Conservation (phyloP, 2,113 vertebrate genomes). For the Aegotheles bennettii region DNA sequence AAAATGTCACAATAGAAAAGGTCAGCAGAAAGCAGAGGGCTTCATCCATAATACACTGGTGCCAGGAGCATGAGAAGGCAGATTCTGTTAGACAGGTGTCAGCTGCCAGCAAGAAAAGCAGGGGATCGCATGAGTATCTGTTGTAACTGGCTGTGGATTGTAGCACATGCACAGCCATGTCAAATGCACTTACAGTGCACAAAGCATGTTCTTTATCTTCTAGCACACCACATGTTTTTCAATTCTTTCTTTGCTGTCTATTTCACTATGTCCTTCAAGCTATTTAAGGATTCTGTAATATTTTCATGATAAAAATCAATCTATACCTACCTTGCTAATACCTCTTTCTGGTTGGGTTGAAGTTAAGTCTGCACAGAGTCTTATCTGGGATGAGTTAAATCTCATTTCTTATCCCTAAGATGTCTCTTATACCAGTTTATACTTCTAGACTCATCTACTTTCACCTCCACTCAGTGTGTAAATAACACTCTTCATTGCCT, state of each 20-base stretch:
- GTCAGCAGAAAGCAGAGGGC: neutral
- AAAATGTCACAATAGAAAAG: neutral
- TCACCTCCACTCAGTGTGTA: neutral
- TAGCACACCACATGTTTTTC: neutral
- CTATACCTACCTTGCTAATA: neutral
- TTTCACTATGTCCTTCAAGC: neutral
- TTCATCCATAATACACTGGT: neutral
- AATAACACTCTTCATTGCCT: neutral
- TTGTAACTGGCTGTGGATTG: neutral
- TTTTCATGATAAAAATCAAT: neutral
- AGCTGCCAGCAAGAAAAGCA: neutral
- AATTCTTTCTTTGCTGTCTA: neutral
- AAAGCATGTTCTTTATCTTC: neutral
- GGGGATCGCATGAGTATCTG: fast-evolving
- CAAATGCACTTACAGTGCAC: neutral
- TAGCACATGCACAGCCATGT: neutral
- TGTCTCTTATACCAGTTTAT: neutral
- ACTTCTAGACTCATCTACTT: neutral
- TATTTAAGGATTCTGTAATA: neutral
- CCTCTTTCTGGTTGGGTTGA: neutral
- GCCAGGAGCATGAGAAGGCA: neutral
- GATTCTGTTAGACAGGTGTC: neutral
- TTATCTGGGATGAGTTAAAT: neutral
- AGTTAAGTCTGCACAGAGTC: neutral
- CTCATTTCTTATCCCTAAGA: neutral